A percentile compares a stretch with the other conserved stretches of the same genome.
phyloP scores from a whole-genome alignment of 2,113 vertebrate genomes.

The Aleadryas rufinucha region DNA sequence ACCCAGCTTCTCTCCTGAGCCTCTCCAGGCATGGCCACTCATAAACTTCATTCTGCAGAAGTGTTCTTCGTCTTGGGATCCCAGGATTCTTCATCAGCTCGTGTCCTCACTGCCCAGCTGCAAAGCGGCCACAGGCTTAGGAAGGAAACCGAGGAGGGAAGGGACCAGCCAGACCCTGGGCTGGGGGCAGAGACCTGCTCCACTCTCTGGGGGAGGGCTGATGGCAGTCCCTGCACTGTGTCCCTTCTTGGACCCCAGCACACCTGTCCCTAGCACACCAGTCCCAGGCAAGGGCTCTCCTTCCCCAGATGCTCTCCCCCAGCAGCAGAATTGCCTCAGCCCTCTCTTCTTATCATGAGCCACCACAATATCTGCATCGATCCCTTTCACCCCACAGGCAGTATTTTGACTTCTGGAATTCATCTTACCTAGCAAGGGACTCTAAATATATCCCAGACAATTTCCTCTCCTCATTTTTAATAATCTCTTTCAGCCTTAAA shows the following conservation, averaged over 20 bases:
- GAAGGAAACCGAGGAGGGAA: not conserved
- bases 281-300: not conserved
- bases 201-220: not conserved
- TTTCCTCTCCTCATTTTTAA: conserved; percentile 46
- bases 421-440: conserved; percentile 13
- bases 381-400: not conserved
- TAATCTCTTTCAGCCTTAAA: conserved; percentile 30
- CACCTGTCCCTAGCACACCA: not conserved
- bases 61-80: not conserved
- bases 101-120: not conserved
- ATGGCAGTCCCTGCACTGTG: fast-evolving
- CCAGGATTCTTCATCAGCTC: not conserved
- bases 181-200: not conserved
- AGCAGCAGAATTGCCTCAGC: not conserved
- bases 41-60: not conserved
- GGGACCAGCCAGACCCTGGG: fast-evolving
- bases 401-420: conserved; percentile 19
- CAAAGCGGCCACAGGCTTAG: not conserved
- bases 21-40: not conserved
- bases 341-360: not conserved
- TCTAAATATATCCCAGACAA: conserved; percentile 27
- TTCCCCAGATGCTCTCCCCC: fast-evolving
- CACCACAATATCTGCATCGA: not conserved
- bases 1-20: not conserved
- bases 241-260: not conserved